phyloP scores from a whole-genome alignment of 2,113 vertebrate species.

The Nematolebias whitei region DNA sequence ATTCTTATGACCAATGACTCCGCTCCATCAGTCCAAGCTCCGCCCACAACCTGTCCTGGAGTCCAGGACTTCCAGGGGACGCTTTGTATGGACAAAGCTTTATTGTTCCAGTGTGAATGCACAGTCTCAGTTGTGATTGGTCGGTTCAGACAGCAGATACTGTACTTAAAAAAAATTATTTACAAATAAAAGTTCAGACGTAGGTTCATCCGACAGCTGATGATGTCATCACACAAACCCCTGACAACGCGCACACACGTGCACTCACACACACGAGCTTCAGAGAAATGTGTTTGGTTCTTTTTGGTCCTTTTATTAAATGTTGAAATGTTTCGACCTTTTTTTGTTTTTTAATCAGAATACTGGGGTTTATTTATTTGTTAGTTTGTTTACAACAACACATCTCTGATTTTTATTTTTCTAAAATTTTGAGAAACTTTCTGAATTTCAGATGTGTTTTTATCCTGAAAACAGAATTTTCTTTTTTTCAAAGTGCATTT shows the following conservation, averaged over 20 bases:
- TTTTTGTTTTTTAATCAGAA: conserved; percentile 34
- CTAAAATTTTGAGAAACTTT: too few relatives aligned
- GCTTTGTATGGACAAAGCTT: conserved; percentile 49
- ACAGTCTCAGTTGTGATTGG: conserved; percentile 41
- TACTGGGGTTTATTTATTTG: conserved; percentile 26
- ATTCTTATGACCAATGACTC: conserved; percentile 23
- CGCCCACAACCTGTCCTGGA: not conserved
- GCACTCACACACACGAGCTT: conserved; percentile 15
- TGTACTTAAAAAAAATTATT: conserved; percentile 36
- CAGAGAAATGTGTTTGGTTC: conserved; percentile 19
- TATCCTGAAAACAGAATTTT: not conserved
- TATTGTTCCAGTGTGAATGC: conserved; percentile 52
- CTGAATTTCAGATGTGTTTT: not conserved
- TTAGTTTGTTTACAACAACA: not conserved
- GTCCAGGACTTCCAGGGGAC: not conserved
- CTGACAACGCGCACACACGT: not conserved
- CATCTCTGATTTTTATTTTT: not conserved
- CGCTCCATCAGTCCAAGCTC: not conserved
- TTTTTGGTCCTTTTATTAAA: conserved; percentile 28
- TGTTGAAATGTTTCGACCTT: conserved; percentile 41
- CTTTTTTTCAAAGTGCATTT: not conserved
- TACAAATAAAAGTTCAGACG: conserved; percentile 21
- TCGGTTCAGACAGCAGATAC: conserved; percentile 26
- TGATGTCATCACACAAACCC: conserved; percentile 60
- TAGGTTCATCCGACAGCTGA: conserved; percentile 50